Evolutionary conservation across 2,797 vertebrate species (phyloP).

Genomic region (Clarias platycephalus): DNA sequence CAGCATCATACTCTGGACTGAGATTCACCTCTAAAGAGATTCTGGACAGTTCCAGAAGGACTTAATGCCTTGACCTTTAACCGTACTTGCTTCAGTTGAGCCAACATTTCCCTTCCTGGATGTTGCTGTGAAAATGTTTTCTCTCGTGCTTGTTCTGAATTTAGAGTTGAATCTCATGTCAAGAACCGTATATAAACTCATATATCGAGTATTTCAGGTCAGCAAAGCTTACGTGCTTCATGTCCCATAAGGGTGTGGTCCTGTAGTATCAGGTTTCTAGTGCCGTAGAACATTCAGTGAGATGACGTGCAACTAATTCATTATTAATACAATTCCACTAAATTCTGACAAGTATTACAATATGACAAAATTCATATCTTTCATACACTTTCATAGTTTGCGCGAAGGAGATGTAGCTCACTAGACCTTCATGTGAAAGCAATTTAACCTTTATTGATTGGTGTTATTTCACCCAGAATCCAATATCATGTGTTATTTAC

Average conservation of each 20-base stretch:
- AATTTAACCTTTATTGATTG: constrained; percentile 6
- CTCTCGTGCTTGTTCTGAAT: background rate
- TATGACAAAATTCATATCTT: background rate
- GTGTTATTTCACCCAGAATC: background rate
- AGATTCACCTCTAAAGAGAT: background rate
- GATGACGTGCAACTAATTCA: background rate
- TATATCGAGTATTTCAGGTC: background rate
- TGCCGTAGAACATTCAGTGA: background rate
- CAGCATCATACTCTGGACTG: background rate
- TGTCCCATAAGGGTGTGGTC: too few relatives aligned
- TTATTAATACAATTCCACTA: background rate
- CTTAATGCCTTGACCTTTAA: background rate
- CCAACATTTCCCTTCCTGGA: background rate
- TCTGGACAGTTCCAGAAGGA: background rate
- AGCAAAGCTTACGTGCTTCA: background rate
- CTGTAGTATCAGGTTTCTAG: too few relatives aligned
- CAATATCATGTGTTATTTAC: background rate
- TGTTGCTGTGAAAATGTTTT: background rate
- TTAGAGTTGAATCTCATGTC: background rate
- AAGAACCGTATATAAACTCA: background rate
- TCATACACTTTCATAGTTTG: background rate
- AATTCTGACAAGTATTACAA: background rate
- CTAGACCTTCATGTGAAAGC: background rate
- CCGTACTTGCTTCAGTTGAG: background rate
- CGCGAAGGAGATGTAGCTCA: background rate